A percentile compares a stretch with the other conserved stretches of the same genome.
Conservation (phyloP, 2,113 vertebrate genomes). For the Sylvietta virens region DNA sequence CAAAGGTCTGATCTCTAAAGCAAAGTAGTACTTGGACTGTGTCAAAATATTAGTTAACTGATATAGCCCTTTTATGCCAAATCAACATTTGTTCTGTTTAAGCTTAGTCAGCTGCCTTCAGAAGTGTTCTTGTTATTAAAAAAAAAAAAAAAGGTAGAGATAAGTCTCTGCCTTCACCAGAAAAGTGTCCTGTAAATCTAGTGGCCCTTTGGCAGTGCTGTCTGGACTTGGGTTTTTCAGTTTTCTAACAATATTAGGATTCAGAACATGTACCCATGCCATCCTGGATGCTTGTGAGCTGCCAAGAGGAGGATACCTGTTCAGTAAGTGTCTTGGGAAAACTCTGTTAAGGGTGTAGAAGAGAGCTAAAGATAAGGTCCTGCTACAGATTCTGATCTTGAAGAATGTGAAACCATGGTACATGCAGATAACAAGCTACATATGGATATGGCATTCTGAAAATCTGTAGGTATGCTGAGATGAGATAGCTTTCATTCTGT, state of each 20-base stretch:
- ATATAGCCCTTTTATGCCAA: neutral
- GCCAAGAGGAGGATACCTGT: neutral
- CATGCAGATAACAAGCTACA: neutral
- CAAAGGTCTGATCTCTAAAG: neutral
- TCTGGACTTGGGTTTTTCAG: neutral
- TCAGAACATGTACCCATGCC: neutral
- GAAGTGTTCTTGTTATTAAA: neutral
- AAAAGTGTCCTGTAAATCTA: neutral
- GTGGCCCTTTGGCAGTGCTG: neutral
- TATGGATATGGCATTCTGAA: neutral
- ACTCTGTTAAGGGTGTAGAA: neutral
- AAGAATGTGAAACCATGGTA: neutral
- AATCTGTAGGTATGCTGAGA: neutral
- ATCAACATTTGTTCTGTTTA: neutral
- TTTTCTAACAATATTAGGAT: neutral
- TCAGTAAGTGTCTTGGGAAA: neutral
- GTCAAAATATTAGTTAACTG: neutral
- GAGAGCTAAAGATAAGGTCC: neutral
- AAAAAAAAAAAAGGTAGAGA: neutral
- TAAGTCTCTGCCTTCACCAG: neutral
- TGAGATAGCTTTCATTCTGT: neutral
- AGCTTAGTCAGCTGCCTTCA: neutral
- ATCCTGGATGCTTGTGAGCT: neutral
- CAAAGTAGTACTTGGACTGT: neutral
- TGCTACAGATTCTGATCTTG: neutral